A percentile compares a stretch with the other conserved stretches of the same genome.
Conservation (phyloP, 2,888 invertebrate species). For the Drosophila antonietae region DNA sequence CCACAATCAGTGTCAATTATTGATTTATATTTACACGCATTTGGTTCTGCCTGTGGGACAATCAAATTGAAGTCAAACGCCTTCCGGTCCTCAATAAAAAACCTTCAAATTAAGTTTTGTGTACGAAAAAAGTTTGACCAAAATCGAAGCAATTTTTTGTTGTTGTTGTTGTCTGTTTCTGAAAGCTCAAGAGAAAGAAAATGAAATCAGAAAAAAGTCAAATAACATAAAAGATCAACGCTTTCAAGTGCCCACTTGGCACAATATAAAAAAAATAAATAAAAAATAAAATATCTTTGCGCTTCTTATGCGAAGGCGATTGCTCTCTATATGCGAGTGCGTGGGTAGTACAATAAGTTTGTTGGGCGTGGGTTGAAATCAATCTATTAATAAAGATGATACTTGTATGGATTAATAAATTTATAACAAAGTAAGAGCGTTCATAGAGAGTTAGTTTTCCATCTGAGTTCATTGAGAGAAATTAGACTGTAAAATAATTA, state of each 20-base stretch:
- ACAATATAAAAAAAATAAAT: constrained; percentile 57
- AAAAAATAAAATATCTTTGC: constrained; percentile 46
- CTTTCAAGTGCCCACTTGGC: constrained; percentile 77
- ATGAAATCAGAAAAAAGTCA: constrained; percentile 39
- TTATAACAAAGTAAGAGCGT: background rate
- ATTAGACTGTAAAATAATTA: background rate
- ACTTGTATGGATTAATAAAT: background rate
- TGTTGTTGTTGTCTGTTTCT: constrained; percentile 41
- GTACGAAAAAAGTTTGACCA: constrained; percentile 67
- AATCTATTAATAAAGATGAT: background rate
- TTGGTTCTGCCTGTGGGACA: constrained; percentile 56
- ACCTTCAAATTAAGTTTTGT: constrained; percentile 72
- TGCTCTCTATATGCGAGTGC: constrained; percentile 20
- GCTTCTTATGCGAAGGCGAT: constrained; percentile 50
- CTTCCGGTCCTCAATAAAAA: constrained; percentile 76
- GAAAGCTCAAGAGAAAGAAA: constrained; percentile 62
- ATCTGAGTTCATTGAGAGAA: background rate
- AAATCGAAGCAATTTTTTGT: constrained; percentile 72
- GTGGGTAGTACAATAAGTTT: constrained; percentile 47
- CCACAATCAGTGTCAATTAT: constrained; percentile 75
- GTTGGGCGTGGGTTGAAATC: constrained; percentile 5
- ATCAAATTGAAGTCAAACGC: constrained; percentile 61
- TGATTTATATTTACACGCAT: constrained; percentile 34
- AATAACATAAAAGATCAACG: constrained; percentile 64
- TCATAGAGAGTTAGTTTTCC: background rate